Evolutionary conservation across 2,797 vertebrate genomes (phyloP), one percentile per base, ranked within the genome.

Genomic region (Sebastes iracundus): DNA sequence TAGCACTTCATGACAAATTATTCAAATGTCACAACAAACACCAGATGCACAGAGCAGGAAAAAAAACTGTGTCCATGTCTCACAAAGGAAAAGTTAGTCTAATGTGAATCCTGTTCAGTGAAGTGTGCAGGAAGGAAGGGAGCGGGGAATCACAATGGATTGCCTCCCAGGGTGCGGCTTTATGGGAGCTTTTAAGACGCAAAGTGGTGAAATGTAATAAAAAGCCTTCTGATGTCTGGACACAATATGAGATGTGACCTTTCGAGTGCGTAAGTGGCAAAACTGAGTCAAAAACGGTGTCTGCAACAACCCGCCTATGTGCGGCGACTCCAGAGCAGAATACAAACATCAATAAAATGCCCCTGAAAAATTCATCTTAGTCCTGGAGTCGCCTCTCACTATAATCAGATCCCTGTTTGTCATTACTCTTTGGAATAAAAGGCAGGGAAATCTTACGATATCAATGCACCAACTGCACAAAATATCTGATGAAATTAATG

Each of bases 171-270:
- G 33, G 33, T n/a, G 16, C 1, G 0, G 49, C 20, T 63, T 62
- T 23, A 72, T 5, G 27, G 65, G 65, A 33, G 82, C 72, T 85
- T 84, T 87, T 80, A 79, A 82, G 67, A 73, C 56, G 66, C 22
- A 84, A 72, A 89, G 32, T 33, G 59, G 49, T 20, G 68, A 76
- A 87, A 92, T 86, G 76, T 81, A 91, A 91, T 90, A 82, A 90
- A 87, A 86, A 61, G 38, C 27, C 55, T 59, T 76, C 11, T 69
- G 59, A 83, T 79, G 77, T 65, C 75, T 33, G 6, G 33, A 76
- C 75, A 70, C 81, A 83, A 77, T 85, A 87, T 83, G 77, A 89
- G 71, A 82, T 81, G 68, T 89, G 89, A 95, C 88, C 92, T 93
- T 93, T 93, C 53, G 81, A 89, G 74, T 73, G 70, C 35, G 52